phyloP scores from a whole-genome alignment of 2,797 vertebrate species.

The Eremophila alpestris region DNA sequence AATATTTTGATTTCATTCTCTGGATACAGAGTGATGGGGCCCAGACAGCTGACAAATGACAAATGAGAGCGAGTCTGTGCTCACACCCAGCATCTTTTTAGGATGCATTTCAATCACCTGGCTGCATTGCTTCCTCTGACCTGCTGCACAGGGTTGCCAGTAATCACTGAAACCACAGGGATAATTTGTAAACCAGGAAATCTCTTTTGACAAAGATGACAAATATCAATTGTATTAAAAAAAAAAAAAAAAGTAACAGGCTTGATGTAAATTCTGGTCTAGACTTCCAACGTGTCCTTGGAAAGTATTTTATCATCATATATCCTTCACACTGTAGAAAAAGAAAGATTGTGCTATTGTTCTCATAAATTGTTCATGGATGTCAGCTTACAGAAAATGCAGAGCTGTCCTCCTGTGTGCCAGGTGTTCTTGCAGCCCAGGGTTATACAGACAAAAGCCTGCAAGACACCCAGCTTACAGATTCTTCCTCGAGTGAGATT shows the following conservation, averaged over 20 bases:
- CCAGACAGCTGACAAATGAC: slow-evolving; percentile 35
- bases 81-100: slow-evolving; percentile 11
- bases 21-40: not conserved
- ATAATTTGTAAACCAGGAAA: slow-evolving; percentile 32
- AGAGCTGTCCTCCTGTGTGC: not conserved
- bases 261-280: not conserved
- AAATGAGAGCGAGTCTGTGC: not conserved
- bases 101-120: slow-evolving; percentile 18
- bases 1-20: slow-evolving; percentile 46
- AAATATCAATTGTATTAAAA: slow-evolving; percentile 23
- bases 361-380: not conserved
- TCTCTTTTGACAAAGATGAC: not conserved
- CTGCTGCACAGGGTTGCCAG: not conserved
- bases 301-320: not conserved
- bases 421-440: not conserved
- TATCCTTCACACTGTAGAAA: not conserved
- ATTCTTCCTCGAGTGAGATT: not conserved
- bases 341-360: not conserved
- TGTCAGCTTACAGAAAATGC: not conserved
- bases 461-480: not conserved
- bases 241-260: not conserved
- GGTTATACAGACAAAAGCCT: not conserved
- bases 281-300: slow-evolving; percentile 17
- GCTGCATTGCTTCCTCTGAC: slow-evolving; percentile 2
- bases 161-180: not conserved